Percentiles rank a stretch among this genome's conserved stretches.
These are phyloP conservation scores for Chrysotoxum bicinctum DNA, from an alignment of 2,888 invertebrate species.

Conservation along the genomic window DNA sequence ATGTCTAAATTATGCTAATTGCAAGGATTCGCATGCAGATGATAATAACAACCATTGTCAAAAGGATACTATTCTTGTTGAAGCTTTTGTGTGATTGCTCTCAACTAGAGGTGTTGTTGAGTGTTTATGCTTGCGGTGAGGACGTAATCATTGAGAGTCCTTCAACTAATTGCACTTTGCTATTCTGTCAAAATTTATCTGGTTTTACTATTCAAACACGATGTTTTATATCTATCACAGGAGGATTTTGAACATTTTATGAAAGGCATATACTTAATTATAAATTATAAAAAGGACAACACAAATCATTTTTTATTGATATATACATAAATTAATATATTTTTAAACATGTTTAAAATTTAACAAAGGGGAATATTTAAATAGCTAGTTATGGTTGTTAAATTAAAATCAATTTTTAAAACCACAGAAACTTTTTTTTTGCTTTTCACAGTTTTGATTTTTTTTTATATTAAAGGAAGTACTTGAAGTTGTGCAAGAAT, in stretches of 20 bases:
- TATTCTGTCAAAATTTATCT: constrained; percentile 11
- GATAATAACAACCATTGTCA: constrained; percentile 27
- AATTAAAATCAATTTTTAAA: background rate
- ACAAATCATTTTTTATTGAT: background rate
- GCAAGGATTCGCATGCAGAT: constrained; percentile 66
- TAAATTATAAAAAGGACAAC: background rate
- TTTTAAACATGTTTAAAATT: background rate
- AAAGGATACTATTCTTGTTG: constrained; percentile 48
- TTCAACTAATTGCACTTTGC: constrained; percentile 48
- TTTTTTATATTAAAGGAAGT: background rate
- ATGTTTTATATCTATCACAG: background rate
- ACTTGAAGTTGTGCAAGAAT: background rate
- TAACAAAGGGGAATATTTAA: background rate
- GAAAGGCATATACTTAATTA: background rate
- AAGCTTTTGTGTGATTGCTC: constrained; percentile 53
- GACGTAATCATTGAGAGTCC: constrained; percentile 24
- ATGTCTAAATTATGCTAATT: constrained; percentile 70
- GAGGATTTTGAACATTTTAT: background rate
- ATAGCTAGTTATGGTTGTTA: background rate
- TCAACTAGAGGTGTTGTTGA: constrained; percentile 55
- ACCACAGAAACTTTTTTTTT: background rate
- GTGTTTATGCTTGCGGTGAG: constrained; percentile 6
- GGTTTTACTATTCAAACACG: background rate
- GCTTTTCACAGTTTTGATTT: background rate
- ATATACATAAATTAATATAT: too few relatives aligned